Evolutionary conservation across 2,113 vertebrate genomes (phyloP).

Genomic region (Petrocephalus zakoni): DNA sequence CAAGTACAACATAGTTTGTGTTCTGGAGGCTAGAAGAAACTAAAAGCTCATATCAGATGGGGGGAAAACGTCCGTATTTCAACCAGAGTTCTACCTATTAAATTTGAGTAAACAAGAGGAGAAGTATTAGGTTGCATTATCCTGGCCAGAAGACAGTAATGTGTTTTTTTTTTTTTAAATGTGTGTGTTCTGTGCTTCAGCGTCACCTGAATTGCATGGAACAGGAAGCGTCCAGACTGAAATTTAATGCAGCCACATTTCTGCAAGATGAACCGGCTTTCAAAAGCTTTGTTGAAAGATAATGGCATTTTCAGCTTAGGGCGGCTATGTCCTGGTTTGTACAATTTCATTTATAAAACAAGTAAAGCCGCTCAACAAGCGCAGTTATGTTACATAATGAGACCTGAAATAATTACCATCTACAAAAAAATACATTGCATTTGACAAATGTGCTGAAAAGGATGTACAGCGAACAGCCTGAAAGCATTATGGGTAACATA

Average conservation of each 20-base stretch:
- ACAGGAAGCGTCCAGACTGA: not conserved
- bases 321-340: not conserved
- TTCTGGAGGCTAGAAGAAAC: not conserved
- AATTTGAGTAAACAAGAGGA: not conserved
- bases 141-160: not conserved
- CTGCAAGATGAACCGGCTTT: not conserved
- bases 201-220: not conserved
- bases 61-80: not conserved
- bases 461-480: not conserved
- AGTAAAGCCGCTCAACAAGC: not conserved
- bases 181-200: not conserved
- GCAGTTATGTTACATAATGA: not conserved
- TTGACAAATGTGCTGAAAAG: not conserved
- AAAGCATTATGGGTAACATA: not conserved
- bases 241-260: not conserved
- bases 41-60: not conserved
- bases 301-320: constrained; percentile 17
- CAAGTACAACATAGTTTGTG: not conserved
- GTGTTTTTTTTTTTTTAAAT: not conserved
- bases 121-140: not conserved
- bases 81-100: not conserved
- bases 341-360: not conserved
- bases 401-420: not conserved
- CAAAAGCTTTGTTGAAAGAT: not conserved
- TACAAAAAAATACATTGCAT: not conserved